These are phyloP conservation scores for Augochlorella aurata DNA, from an alignment of 2,888 invertebrate genomes.

Conservation along the genomic window DNA sequence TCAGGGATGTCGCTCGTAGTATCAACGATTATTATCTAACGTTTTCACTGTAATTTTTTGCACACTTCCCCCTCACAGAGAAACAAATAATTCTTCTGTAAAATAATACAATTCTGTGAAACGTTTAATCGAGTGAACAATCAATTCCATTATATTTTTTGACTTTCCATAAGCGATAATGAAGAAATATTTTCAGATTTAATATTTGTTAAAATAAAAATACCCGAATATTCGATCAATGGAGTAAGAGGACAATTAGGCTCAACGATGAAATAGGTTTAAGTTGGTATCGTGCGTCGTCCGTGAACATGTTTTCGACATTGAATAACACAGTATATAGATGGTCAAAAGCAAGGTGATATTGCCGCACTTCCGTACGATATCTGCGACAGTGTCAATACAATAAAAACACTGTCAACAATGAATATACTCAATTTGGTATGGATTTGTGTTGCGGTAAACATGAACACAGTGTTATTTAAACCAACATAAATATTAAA, in stretches of 20 bases:
- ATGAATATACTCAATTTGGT: background rate
- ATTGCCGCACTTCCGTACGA: background rate
- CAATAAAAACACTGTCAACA: background rate
- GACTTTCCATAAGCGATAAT: background rate
- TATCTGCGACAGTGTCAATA: background rate
- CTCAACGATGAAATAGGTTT: background rate
- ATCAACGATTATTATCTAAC: slow-evolving; percentile 1
- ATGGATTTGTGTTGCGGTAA: background rate
- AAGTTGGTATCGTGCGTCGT: background rate
- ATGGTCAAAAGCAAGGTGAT: background rate
- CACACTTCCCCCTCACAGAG: background rate
- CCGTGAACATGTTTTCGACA: background rate
- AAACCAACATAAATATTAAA: background rate
- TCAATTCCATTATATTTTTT: background rate
- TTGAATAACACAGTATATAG: background rate
- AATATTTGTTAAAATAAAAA: background rate
- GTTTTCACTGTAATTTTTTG: background rate
- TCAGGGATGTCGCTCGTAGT: slow-evolving; percentile 16
- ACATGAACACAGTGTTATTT: background rate
- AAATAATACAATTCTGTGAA: background rate
- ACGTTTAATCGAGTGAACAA: background rate
- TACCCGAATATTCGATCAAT: background rate
- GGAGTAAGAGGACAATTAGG: background rate
- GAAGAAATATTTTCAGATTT: background rate
- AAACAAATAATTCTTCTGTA: background rate